phyloP scores from a whole-genome alignment of 2,113 vertebrate species.

The Carassius carassius region DNA sequence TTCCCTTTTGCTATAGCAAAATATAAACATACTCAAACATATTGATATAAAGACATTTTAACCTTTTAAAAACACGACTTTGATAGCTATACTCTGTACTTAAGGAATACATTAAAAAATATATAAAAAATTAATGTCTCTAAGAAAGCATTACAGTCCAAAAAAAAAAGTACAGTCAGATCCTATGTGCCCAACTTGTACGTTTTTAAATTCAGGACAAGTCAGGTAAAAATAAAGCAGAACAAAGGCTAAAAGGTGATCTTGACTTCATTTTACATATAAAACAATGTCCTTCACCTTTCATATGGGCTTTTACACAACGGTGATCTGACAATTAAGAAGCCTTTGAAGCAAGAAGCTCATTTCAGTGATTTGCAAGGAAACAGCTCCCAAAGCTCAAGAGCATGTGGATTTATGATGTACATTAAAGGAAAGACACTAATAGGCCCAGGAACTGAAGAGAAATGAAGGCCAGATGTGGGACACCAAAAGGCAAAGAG shows the following conservation, averaged over 20 bases:
- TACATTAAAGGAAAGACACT: conserved; percentile 47
- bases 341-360: conserved; percentile 18
- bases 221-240: neutral
- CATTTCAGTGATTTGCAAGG: conserved; percentile 1
- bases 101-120: too few species aligned
- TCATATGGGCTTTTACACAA: neutral
- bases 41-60: neutral
- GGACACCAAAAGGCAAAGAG: conserved; percentile 41
- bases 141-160: too few species aligned
- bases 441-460: conserved; percentile 56
- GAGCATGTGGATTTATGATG: conserved; percentile 52
- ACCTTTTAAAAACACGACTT: neutral
- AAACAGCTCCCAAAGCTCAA: neutral
- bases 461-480: conserved; percentile 63
- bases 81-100: neutral
- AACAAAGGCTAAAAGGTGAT: neutral
- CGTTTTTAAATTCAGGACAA: too few species aligned
- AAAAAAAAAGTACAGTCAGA: too few species aligned
- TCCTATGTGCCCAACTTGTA: too few species aligned
- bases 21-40: too few species aligned
- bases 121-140: too few species aligned
- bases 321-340: neutral
- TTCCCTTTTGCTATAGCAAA: neutral
- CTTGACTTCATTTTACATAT: neutral
- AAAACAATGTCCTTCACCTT: neutral